Percentiles rank a stretch among this genome's conserved stretches.
phyloP scores from a whole-genome alignment of 2,797 vertebrate species.

The Gymnoscopelus braueri region DNA sequence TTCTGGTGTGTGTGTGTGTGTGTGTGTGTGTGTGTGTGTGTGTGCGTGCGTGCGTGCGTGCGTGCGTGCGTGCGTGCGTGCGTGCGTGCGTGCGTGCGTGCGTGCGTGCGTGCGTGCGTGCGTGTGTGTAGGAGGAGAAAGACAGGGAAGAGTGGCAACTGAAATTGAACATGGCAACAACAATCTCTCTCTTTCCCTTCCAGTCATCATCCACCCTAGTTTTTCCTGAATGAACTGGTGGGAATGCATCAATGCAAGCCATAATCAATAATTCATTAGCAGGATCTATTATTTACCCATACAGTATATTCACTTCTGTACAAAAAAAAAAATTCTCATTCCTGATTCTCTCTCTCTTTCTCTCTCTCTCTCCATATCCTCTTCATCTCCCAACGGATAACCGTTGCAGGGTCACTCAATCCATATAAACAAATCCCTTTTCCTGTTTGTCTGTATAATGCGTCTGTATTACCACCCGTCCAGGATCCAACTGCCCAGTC shows the following conservation, averaged over 20 bases:
- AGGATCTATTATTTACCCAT: slow-evolving; percentile 78
- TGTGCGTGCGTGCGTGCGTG: not conserved
- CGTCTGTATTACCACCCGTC: slow-evolving; percentile 13
- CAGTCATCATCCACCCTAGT: slow-evolving; percentile 26
- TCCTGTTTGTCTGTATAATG: slow-evolving; percentile 30
- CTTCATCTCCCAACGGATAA: slow-evolving; percentile 56
- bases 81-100: not conserved
- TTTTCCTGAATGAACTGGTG: slow-evolving; percentile 82
- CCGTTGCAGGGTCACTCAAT: slow-evolving; percentile 60
- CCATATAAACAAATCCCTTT: slow-evolving; percentile 57
- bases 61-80: not conserved
- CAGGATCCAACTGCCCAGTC: no score
- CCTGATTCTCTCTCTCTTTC: slow-evolving; percentile 16
- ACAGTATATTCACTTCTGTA: slow-evolving; percentile 66
- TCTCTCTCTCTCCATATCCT: slow-evolving; percentile 11
- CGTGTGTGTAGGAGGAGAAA: not conserved
- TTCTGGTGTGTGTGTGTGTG: not conserved
- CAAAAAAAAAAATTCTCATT: slow-evolving; percentile 48
- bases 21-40: slow-evolving; percentile 9
- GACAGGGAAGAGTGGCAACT: not conserved
- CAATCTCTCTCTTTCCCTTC: slow-evolving; percentile 7
- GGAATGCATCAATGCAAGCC: slow-evolving; percentile 81
- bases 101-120: not conserved
- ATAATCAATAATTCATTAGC: slow-evolving; percentile 76
- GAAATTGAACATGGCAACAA: slow-evolving; percentile 34